A percentile compares a stretch with the other conserved stretches of the same genome.
Conservation (phyloP, 23 tunicate genomes). For the Styela plicata region DNA sequence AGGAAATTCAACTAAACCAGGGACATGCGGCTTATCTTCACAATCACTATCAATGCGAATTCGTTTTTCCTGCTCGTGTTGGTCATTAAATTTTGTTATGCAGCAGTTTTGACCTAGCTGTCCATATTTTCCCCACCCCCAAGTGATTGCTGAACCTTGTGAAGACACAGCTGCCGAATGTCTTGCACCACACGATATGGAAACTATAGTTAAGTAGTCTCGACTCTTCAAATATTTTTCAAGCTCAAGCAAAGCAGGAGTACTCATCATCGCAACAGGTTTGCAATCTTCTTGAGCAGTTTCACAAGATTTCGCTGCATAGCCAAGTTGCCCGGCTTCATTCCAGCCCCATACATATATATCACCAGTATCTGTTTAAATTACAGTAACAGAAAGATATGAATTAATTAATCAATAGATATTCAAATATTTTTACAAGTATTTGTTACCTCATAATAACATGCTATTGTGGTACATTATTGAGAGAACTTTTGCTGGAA, state of each 20-base stretch:
- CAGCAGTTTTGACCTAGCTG: constrained; percentile 69
- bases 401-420: too few species aligned
- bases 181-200: constrained; percentile 63
- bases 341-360: constrained; percentile 93
- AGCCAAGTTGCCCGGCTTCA: constrained; percentile 80
- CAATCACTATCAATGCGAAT: not conserved
- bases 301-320: constrained; percentile 44
- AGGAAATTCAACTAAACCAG: not conserved
- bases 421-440: too few species aligned
- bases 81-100: not conserved
- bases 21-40: not conserved
- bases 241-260: constrained; percentile 60
- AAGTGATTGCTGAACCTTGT: constrained; percentile 46
- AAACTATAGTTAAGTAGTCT: constrained; percentile 38
- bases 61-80: not conserved
- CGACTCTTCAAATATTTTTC: constrained; percentile 25
- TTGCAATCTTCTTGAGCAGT: not conserved
- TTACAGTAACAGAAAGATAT: too few species aligned
- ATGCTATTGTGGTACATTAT: too few species aligned
- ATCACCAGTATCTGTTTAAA: constrained; percentile 79
- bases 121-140: constrained; percentile 92
- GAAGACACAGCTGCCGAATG: constrained; percentile 58
- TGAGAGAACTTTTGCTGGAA: too few species aligned
- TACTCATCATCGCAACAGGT: constrained; percentile 27
- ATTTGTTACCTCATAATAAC: too few species aligned